Conservation (phyloP, 2,113 vertebrate species). For the Anguilla rostrata region DNA sequence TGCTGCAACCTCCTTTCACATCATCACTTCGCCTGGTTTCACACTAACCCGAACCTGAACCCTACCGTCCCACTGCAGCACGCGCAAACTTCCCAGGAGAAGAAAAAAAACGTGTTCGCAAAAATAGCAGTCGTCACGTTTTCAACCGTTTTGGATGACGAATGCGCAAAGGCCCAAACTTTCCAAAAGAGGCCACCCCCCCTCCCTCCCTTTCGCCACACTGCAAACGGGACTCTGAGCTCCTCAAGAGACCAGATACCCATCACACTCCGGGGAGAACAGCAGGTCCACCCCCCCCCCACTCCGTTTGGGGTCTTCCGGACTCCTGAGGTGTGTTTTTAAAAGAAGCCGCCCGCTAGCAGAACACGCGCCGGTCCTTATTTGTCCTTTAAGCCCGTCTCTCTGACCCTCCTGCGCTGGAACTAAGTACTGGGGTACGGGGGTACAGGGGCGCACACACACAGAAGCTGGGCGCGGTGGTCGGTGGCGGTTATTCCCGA, state of each 20-base stretch:
- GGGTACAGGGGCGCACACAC: slow-evolving; percentile 65
- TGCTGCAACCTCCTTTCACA: background rate
- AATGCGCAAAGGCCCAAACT: background rate
- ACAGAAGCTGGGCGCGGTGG: slow-evolving; percentile 62
- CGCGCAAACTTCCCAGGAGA: background rate
- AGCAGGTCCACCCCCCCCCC: background rate
- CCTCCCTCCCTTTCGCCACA: background rate
- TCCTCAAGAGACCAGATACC: background rate
- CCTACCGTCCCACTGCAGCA: background rate
- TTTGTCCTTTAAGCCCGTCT: slow-evolving; percentile 77
- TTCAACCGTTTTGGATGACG: background rate
- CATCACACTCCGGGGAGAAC: background rate
- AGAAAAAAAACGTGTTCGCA: background rate
- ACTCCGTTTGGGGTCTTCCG: background rate
- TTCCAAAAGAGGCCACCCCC: background rate
- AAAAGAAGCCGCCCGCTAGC: background rate
- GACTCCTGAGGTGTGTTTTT: too few relatives aligned
- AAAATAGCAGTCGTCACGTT: background rate
- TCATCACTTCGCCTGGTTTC: background rate
- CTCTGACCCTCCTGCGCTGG: slow-evolving; percentile 61
- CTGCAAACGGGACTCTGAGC: background rate
- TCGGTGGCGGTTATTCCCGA: slow-evolving; percentile 55
- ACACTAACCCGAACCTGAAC: background rate
- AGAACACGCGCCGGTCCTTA: slow-evolving; percentile 45
- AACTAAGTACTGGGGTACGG: slow-evolving; percentile 55